Conservation (phyloP, 2,113 vertebrate species). For the Alethe castanea region DNA sequence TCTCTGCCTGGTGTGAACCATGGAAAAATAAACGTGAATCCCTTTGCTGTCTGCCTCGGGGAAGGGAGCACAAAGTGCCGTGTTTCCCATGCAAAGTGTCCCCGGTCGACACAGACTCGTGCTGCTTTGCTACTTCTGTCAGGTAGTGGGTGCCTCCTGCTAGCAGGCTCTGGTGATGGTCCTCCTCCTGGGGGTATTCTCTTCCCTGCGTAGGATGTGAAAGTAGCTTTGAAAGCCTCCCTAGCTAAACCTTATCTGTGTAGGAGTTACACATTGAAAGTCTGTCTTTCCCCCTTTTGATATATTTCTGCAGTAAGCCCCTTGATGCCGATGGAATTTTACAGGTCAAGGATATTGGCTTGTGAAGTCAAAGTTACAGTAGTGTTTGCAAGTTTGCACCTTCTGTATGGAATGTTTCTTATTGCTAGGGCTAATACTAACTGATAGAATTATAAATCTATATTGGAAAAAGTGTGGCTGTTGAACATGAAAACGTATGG, state of each 20-base stretch:
- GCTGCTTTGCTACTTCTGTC: not conserved
- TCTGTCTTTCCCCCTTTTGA: not conserved
- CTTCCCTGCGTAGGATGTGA: not conserved
- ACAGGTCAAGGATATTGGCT: slow-evolving; percentile 3
- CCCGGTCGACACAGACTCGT: not conserved
- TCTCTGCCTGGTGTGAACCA: not conserved
- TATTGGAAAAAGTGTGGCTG: not conserved
- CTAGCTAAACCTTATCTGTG: not conserved
- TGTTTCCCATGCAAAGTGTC: fast-evolving
- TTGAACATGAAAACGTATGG: not conserved
- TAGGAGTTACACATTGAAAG: not conserved
- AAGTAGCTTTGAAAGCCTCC: slow-evolving; percentile 6
- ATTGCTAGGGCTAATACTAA: not conserved
- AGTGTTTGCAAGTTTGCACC: not conserved
- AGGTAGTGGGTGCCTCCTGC: not conserved
- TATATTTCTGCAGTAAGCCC: not conserved
- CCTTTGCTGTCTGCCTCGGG: not conserved
- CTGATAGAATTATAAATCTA: not conserved
- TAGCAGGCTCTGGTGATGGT: not conserved
- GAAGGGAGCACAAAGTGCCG: not conserved
- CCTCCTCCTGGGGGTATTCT: not conserved
- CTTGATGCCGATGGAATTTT: not conserved
- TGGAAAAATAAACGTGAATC: fast-evolving
- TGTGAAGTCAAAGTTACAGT: not conserved
- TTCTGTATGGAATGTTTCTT: not conserved